Evolutionary conservation across 2,888 invertebrate species (phyloP).

Genomic region (Antheraea assamensis): DNA sequence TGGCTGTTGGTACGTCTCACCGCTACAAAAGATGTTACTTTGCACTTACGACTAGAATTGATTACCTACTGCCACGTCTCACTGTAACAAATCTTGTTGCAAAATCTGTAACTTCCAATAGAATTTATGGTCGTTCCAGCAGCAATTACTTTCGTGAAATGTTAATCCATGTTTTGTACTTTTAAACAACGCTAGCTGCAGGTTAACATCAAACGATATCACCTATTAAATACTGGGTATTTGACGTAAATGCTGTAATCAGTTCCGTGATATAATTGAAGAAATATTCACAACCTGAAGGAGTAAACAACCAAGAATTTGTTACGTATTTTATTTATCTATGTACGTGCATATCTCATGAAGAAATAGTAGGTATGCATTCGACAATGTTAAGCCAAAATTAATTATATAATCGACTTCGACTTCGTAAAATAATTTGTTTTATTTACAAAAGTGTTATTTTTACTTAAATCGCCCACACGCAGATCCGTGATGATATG

Average conservation of each 20-base stretch:
- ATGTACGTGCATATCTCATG: neutral
- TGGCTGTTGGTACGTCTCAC: too few relatives aligned
- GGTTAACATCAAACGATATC: conserved; percentile 1
- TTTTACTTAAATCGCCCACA: too few relatives aligned
- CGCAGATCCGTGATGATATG: neutral
- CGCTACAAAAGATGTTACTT: too few relatives aligned
- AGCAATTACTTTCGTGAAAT: neutral
- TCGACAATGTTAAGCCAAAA: neutral
- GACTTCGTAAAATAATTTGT: neutral
- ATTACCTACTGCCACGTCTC: too few relatives aligned
- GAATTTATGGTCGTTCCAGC: too few relatives aligned
- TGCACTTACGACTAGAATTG: too few relatives aligned
- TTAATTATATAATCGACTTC: neutral
- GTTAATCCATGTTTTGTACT: neutral
- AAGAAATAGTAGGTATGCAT: neutral
- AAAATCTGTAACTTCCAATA: too few relatives aligned
- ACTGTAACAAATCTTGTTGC: too few relatives aligned
- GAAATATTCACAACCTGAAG: conserved; percentile 1
- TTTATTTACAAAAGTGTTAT: too few relatives aligned
- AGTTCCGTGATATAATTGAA: conserved; percentile 14
- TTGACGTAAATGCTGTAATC: conserved; percentile 19
- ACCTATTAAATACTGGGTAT: conserved; percentile 8
- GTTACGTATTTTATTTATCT: conserved; percentile 8
- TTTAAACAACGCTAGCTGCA: neutral
- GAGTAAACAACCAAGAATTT: conserved; percentile 6